Percentiles rank a stretch among this genome's conserved stretches.
Evolutionary conservation across 2,888 invertebrate genomes (phyloP).

Genomic region (Exocentrus adspersus): DNA sequence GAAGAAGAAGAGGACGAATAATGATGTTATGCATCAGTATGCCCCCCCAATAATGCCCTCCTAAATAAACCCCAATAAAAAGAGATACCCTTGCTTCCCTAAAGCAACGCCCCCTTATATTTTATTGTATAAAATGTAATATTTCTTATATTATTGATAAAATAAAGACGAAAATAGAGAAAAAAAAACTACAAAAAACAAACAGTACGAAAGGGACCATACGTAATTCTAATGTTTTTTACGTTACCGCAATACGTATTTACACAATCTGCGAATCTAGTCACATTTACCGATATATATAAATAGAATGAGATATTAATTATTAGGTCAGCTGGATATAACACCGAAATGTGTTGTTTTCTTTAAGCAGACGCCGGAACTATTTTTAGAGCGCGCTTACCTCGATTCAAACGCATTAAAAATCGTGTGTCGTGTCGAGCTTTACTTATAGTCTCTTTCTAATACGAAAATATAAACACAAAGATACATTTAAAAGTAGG

Average conservation of each 20-base stretch:
- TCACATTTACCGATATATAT: slow-evolving; percentile 12
- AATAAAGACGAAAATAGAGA: slow-evolving; percentile 56
- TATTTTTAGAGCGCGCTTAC: slow-evolving; percentile 37
- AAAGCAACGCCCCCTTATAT: slow-evolving; percentile 42
- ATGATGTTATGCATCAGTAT: slow-evolving; percentile 55
- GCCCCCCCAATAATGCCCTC: slow-evolving; percentile 29
- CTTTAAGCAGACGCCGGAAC: slow-evolving; percentile 22
- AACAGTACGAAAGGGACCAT: slow-evolving; percentile 54
- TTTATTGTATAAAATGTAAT: slow-evolving; percentile 61
- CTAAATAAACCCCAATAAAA: slow-evolving; percentile 29
- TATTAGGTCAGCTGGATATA: slow-evolving; percentile 7
- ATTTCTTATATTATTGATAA: slow-evolving; percentile 66
- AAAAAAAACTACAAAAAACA: slow-evolving; percentile 60
- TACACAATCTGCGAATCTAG: neutral
- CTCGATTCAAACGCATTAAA: slow-evolving; percentile 8
- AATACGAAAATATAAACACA: slow-evolving; percentile 17
- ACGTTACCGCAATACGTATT: too few relatives aligned
- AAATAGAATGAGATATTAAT: slow-evolving; percentile 12
- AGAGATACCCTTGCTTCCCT: slow-evolving; percentile 37
- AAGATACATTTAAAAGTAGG: neutral
- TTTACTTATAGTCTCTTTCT: slow-evolving; percentile 37
- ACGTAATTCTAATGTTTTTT: slow-evolving; percentile 39
- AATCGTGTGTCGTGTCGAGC: slow-evolving; percentile 6
- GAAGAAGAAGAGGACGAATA: slow-evolving; percentile 81
- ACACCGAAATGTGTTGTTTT: neutral